Base-by-base conservation (phyloP, 2,888 invertebrate genomes). In the Helleia helle region DNA sequence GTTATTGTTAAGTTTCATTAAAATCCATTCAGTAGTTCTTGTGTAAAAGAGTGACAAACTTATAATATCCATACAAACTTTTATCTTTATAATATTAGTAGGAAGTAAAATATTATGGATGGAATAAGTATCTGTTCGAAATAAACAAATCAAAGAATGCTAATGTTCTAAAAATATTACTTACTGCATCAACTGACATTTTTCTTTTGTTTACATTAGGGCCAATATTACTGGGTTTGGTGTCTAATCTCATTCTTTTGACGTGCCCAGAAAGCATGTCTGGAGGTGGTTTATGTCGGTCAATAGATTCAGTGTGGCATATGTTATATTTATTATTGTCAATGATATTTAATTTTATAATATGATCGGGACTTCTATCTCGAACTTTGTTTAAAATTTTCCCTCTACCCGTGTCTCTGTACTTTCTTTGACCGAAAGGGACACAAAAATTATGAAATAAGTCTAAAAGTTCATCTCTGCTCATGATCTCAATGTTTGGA, bases 361-460 rank as follows among this genome's bases (percentile, higher is more conserved):
- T 29, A 9, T 55, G 49, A 18, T 73, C 74, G 0, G 71, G 72
- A 30, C 68, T 72, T 2, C 46, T 39, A 18, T 66, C 65, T 15
- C 79, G 62, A n/a, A 59, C 50, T 56, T 62, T 79, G 41, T 80
- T 81, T 4, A 77, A 50, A 2, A 75, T 43, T 58, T 66, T 79
- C 1, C 80, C 79, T 52, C 81, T 57, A 0, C 79, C 79, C 0
- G 77, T 62, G 46, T 84, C 83, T 45, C 74, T 65, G 38, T 74
- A 74, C 46, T 66, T 79, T 43, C 86, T 66, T 54, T 85, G 86
- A 0, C 81, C 76, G 31, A 72, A 73, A 2, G 86, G 86, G 1
- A 85, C 68, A 52, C 85, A 86, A 53, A 60, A 86, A 38, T 75
- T 62, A 42, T 79, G 79, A 49, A 83, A 85, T 44, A 85, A 28